Percentiles rank a stretch among this genome's conserved stretches.
These are phyloP conservation scores for Poeciliopsis presidionis DNA, from an alignment of 2,797 vertebrate species.

Conservation along the genomic window DNA sequence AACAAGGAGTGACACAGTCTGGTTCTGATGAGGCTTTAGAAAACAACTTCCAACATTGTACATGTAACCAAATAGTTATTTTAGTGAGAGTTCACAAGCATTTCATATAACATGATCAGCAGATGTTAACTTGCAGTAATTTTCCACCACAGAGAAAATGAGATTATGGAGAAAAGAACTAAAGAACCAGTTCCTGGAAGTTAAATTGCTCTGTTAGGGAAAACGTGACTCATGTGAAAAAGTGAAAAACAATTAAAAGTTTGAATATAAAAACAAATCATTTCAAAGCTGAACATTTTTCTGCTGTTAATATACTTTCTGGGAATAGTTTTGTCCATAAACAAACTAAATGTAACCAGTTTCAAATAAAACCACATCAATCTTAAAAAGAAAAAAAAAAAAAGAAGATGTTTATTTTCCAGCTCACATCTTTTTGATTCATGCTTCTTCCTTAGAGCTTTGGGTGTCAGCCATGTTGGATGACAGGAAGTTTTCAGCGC, in stretches of 20 bases:
- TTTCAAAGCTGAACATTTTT: not conserved
- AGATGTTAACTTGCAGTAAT: no score
- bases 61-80: no score
- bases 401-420: not conserved
- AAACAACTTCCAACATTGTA: no score
- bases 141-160: not conserved
- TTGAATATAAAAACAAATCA: not conserved
- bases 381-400: not conserved
- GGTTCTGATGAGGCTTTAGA: no score
- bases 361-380: not conserved
- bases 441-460: slow-evolving; percentile 75
- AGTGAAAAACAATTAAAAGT: not conserved
- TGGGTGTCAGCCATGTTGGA: slow-evolving; percentile 86
- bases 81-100: no score
- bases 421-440: slow-evolving; percentile 19
- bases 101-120: no score
- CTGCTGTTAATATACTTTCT: not conserved
- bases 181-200: not conserved
- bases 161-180: not conserved
- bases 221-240: not conserved
- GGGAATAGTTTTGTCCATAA: not conserved
- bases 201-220: not conserved
- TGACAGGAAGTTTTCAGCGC: slow-evolving; percentile 83
- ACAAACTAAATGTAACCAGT: not conserved
- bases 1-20: no score